Percentiles rank a stretch among this genome's conserved stretches.
Evolutionary conservation across 2,113 vertebrate species (phyloP).

Genomic region (Poicephalus meyeri): DNA sequence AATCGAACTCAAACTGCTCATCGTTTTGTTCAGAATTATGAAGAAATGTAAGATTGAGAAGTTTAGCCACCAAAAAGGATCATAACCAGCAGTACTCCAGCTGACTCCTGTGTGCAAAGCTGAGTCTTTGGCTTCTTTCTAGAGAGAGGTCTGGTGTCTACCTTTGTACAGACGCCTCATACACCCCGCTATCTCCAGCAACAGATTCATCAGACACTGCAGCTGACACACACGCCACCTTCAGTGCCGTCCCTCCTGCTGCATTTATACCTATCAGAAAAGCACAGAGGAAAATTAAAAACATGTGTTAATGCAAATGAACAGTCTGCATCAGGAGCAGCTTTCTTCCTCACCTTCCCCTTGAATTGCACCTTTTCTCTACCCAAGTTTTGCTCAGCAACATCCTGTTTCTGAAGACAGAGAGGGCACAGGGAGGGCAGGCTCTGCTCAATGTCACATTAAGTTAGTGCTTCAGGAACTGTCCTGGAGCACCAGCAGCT

Average conservation of each 20-base stretch:
- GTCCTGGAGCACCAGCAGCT: neutral
- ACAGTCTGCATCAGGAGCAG: neutral
- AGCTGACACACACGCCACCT: slow-evolving; percentile 89
- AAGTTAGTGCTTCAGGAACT: neutral
- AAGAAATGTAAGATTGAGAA: neutral
- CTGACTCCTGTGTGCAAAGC: neutral
- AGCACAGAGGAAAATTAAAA: slow-evolving; percentile 1
- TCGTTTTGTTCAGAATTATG: neutral
- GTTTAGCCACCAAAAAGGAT: neutral
- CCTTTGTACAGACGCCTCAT: slow-evolving; percentile 89
- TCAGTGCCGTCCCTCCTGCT: slow-evolving; percentile 72
- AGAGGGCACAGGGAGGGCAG: neutral
- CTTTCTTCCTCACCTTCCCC: neutral
- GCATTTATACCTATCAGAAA: slow-evolving; percentile 60
- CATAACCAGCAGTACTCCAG: neutral
- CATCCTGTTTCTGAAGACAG: neutral
- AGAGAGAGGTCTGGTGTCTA: slow-evolving; percentile 50
- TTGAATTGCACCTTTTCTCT: neutral
- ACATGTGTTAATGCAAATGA: neutral
- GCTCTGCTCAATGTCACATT: neutral
- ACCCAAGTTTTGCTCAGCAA: neutral
- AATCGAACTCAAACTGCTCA: neutral
- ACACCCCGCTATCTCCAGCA: slow-evolving; percentile 95
- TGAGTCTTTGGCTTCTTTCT: neutral
- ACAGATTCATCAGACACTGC: slow-evolving; percentile 96